Evolutionary conservation across 2,113 vertebrate species (phyloP).

Genomic region (Podarcis cretensis): DNA sequence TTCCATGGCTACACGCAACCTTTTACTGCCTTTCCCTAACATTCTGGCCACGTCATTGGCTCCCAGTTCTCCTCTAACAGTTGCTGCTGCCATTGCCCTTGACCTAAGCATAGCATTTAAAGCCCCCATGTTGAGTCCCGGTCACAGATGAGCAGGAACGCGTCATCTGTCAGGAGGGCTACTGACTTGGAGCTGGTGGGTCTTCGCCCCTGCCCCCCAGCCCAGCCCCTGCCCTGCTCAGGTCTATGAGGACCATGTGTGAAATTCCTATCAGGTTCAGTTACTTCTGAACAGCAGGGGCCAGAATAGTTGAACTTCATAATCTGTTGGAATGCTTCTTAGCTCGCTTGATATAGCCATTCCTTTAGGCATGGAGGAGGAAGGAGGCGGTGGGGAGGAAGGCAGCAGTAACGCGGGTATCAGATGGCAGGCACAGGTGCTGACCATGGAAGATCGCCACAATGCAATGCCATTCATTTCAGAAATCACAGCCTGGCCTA

Average conservation of each 20-base stretch:
- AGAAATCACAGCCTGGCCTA: conserved; percentile 59
- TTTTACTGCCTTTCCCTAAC: conserved; percentile 61
- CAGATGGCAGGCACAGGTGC: conserved; percentile 74
- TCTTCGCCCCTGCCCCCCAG: not conserved
- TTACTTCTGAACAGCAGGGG: conserved; percentile 68
- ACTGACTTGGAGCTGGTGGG: conserved; percentile 11
- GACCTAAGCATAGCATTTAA: conserved; percentile 68
- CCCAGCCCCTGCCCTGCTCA: conserved; percentile 5
- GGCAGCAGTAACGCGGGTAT: conserved; percentile 65
- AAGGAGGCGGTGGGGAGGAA: not conserved
- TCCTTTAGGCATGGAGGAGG: conserved; percentile 41
- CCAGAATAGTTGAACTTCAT: conserved; percentile 69
- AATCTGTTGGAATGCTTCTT: conserved; percentile 73
- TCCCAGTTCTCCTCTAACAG: conserved; percentile 52
- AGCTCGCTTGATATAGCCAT: conserved; percentile 41
- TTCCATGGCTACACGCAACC: conserved; percentile 51
- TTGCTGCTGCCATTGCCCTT: conserved; percentile 73
- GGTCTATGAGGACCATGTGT: conserved; percentile 57
- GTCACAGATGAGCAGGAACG: conserved; percentile 55
- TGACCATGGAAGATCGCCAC: conserved; percentile 36
- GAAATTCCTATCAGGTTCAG: conserved; percentile 71
- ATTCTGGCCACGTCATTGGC: conserved; percentile 57
- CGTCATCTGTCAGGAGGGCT: conserved; percentile 41
- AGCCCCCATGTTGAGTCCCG: not conserved
- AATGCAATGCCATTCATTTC: conserved; percentile 43